phyloP scores from a whole-genome alignment of 2,797 vertebrate genomes.

The Sebastes taczanowskii region DNA sequence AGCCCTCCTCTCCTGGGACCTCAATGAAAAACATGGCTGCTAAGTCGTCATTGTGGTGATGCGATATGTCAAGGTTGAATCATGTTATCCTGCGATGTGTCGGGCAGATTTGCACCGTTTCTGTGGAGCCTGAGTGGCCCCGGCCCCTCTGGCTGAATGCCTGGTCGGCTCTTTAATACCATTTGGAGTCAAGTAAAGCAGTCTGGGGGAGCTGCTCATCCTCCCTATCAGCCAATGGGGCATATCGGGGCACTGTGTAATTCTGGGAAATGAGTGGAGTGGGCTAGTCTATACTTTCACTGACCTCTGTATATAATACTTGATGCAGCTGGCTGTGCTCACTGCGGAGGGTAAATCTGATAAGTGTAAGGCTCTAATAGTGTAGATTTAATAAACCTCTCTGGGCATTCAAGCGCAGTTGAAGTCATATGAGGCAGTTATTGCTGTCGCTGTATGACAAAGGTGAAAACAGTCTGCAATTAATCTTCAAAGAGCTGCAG shows the following conservation, averaged over 20 bases:
- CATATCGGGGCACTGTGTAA: slow-evolving; percentile 39
- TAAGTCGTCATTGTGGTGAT: slow-evolving; percentile 46
- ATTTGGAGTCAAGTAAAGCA: slow-evolving; percentile 65
- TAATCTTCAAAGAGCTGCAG: not conserved
- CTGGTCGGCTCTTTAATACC: slow-evolving; percentile 59
- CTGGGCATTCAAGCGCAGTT: not conserved
- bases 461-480: not conserved
- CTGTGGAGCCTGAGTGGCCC: slow-evolving; percentile 39
- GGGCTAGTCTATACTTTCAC: slow-evolving; percentile 43
- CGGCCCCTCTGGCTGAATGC: slow-evolving; percentile 48
- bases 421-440: not conserved
- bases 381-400: slow-evolving; percentile 29
- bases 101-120: slow-evolving; percentile 38
- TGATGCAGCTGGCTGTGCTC: slow-evolving; percentile 8
- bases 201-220: slow-evolving; percentile 61
- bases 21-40: slow-evolving; percentile 45
- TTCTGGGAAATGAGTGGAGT: slow-evolving; percentile 53
- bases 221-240: slow-evolving; percentile 51
- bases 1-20: slow-evolving; percentile 8
- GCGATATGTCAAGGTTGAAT: slow-evolving; percentile 61
- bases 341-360: slow-evolving; percentile 11
- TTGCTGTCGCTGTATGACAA: not conserved
- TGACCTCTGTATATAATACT: slow-evolving; percentile 39
- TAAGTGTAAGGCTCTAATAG: not conserved
- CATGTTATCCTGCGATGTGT: slow-evolving; percentile 43